A percentile compares a stretch with the other conserved stretches of the same genome.
These are phyloP conservation scores for Lymantria dispar DNA, from an alignment of 2,888 invertebrate genomes.

Conservation along the genomic window DNA sequence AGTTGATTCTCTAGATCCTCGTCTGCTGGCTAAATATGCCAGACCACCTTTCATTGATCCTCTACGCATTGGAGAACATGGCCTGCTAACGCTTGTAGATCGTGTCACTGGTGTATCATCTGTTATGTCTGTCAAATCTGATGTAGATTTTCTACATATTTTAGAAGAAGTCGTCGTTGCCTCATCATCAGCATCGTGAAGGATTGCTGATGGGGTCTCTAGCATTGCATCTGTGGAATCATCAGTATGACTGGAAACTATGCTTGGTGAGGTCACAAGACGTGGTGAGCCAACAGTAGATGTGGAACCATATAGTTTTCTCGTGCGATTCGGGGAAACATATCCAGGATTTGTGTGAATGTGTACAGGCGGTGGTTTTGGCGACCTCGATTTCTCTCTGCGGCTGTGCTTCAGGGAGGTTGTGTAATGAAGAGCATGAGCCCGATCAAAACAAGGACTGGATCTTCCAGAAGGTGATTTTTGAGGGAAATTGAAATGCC, in stretches of 20 bases:
- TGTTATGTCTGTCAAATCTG: constrained; percentile 86
- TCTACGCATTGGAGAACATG: constrained; percentile 85
- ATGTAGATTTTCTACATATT: constrained; percentile 88
- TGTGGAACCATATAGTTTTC: constrained; percentile 68
- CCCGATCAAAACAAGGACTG: constrained; percentile 65
- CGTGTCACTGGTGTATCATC: constrained; percentile 83
- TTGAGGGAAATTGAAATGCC: constrained; percentile 83
- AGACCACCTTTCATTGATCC: constrained; percentile 87
- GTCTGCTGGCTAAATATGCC: constrained; percentile 91
- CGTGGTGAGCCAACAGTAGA: constrained; percentile 73
- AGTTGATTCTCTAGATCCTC: constrained; percentile 92
- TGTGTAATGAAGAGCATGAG: constrained; percentile 58
- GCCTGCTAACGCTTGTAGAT: constrained; percentile 83
- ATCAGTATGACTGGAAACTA: constrained; percentile 76
- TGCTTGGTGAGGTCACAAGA: constrained; percentile 70
- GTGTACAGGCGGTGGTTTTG: constrained; percentile 79
- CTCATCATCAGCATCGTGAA: constrained; percentile 72
- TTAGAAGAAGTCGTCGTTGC: constrained; percentile 71
- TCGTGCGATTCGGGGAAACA: constrained; percentile 75
- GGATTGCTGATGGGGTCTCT: constrained; percentile 63
- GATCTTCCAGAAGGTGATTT: constrained; percentile 71
- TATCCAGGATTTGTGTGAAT: constrained; percentile 85
- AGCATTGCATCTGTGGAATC: constrained; percentile 70
- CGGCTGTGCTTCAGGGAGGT: constrained; percentile 69
- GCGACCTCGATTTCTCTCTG: constrained; percentile 70